Base-by-base conservation (phyloP, 2,888 invertebrate species). In the Tiliacea citrago region DNA sequence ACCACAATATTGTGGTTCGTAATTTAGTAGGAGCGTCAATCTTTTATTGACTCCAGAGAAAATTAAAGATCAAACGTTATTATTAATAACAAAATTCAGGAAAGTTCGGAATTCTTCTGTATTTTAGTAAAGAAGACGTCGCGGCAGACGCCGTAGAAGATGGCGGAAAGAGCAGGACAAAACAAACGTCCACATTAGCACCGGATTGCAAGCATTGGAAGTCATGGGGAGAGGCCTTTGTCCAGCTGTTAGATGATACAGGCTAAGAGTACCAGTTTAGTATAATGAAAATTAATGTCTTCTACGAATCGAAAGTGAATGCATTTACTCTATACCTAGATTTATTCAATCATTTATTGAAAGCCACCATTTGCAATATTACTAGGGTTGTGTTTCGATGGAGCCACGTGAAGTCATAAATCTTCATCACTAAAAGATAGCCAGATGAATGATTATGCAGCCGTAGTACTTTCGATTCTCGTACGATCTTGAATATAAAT, bases 381-480 rank as follows among this genome's bases (percentile, higher is more conserved):
- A 53, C 76, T 75, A 78, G 57, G 62, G 70, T 51, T 74, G 47
- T 73, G 47, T 61, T 66, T 58, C 55, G 29, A 73, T 42, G 57
- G 47, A 74, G 63, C 45, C 53, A 67, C 51, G 61, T 72, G 49
- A 73, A 71, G 66, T 77, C 49, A 79, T 86, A 86, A 84, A 86
- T 86, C 86, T 86, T 86, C 53, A 82, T 78, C 76, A 71, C 61
- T 77, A 75, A 62, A 57, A 58, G 79, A 78, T 81, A 72, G 67
- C 60, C 57, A 71, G 76, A 75, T 85, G 77, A 86, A 77, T 79
- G 67, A 81, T 76, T 71, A 76, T 39, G 55, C 57, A 66, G 71
- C 61, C 76, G 73, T 77, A 60, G 75, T 72, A 79, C 83, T 81
- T 83, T 81, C 85, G 73, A 65, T 77, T 81, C 62, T 69, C 75